A percentile compares a stretch with the other conserved stretches of the same genome.
Evolutionary conservation across 2,113 vertebrate genomes (phyloP).

Genomic region (Platichthys flesus): DNA sequence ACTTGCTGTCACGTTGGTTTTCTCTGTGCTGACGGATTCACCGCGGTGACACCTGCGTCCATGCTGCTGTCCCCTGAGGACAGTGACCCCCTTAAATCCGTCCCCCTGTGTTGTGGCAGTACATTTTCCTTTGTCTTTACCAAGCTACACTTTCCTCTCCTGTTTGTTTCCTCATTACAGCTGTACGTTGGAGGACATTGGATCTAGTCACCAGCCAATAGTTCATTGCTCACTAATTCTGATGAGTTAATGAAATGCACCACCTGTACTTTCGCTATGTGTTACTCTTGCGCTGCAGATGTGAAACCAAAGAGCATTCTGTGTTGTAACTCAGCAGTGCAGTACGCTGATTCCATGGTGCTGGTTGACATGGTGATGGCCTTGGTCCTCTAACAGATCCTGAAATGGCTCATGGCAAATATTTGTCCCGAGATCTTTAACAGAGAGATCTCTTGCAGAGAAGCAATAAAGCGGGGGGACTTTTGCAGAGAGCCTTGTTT

Average conservation of each 20-base stretch:
- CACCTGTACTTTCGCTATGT: background rate
- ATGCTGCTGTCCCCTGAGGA: background rate
- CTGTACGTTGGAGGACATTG: background rate
- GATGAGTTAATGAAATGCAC: background rate
- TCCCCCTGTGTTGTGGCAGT: background rate
- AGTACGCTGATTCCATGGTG: conserved; percentile 20
- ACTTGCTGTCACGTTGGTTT: conserved; percentile 14
- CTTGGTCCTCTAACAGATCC: conserved; percentile 33
- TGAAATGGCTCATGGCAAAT: conserved; percentile 52
- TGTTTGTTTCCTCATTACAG: background rate
- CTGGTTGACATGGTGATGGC: conserved; percentile 51
- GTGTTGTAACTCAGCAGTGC: background rate
- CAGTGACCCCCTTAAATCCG: background rate
- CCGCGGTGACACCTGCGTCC: conserved; percentile 16
- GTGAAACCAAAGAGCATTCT: background rate
- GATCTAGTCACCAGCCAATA: background rate
- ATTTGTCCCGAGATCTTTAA: conserved; percentile 49
- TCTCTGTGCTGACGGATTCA: conserved; percentile 25
- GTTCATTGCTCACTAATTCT: background rate
- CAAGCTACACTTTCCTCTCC: background rate
- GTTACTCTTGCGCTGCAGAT: background rate
- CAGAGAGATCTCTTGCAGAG: conserved; percentile 16
- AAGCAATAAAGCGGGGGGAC: conserved; percentile 47
- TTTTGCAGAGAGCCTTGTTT: conserved; percentile 48
- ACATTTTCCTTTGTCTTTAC: background rate